Percentiles rank a stretch among this genome's conserved stretches.
phyloP scores from a whole-genome alignment of 2,113 vertebrate species.

The Paraplagusia blochii region DNA sequence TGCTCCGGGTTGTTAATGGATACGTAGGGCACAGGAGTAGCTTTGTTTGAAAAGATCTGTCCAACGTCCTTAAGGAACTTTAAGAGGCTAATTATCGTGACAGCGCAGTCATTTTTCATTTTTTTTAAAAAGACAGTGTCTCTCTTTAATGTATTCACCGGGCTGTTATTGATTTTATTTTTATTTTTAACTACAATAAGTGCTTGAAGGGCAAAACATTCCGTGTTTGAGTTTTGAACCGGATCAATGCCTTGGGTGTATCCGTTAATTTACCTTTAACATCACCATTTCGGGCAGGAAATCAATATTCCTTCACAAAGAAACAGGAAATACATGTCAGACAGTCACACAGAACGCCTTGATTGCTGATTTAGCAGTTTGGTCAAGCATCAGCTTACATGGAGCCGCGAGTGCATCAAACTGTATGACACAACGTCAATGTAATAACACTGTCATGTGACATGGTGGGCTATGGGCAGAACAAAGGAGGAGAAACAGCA shows the following conservation, averaged over 20 bases:
- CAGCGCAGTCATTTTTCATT: constrained; percentile 20
- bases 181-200: constrained; percentile 2
- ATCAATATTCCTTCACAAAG: constrained; percentile 35
- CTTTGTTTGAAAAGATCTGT: constrained; percentile 54
- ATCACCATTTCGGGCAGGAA: constrained; percentile 24
- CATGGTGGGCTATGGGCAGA: constrained; percentile 13
- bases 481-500: constrained; percentile 9
- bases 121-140: constrained; percentile 8
- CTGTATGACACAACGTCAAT: constrained; percentile 32
- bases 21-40: constrained; percentile 47
- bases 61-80: constrained; percentile 45
- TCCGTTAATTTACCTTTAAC: constrained; percentile 39
- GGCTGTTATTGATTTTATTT: too few relatives aligned
- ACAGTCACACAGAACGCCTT: constrained; percentile 10
- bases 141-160: not conserved
- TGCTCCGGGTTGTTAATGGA: constrained; percentile 60
- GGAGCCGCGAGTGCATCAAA: constrained; percentile 31
- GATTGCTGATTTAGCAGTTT: constrained; percentile 35
- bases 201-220: constrained; percentile 8
- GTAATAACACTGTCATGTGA: constrained; percentile 25
- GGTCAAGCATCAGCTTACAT: constrained; percentile 36
- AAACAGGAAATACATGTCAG: constrained; percentile 31
- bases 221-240: constrained; percentile 25
- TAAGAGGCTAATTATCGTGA: constrained; percentile 44
- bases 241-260: constrained; percentile 25